Base-by-base conservation (phyloP, 2,888 invertebrate species). In the Embidobia sp. region DNA sequence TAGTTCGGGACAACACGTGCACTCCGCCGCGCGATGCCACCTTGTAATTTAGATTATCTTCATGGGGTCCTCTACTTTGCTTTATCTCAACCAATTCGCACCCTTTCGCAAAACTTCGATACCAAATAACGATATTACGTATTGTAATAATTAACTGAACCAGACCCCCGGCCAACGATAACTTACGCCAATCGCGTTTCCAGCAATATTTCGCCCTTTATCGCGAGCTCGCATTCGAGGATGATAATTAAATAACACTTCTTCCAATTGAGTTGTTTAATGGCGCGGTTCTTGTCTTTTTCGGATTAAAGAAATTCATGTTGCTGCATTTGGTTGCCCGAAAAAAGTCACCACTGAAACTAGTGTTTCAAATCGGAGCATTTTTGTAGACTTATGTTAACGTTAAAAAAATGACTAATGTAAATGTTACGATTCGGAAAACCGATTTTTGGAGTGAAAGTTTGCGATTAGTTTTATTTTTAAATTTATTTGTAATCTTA, bases 41-140 rank as follows among this genome's bases (percentile, higher is more conserved):
- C 79, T 75, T 73, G 77, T 73, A 77, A 79, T 79, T 77, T 77
- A 79, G 79, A 75, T 79, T 79, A 79, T 77, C 79, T 77, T 33
- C 66, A 40, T 22, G 64, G 55, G 70, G 53, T 49, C 67, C 72
- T 64, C 59, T 18, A 31, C 70, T 59, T 70, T 42, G 70, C 42
- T 57, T 61, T 74, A 78, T 79, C 67, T 61, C 59, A 27, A 42
- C 69, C 77, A 64, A 63, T 77, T 77, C 74, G 75, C 77, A 72
- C 75, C 74, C 75, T 77, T 67, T 73, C 73, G 42, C 59, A 40
- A 46, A 49, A 40, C 66, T 33, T 44, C 29, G 63, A 73, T 77
- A 10, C 31, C n/a, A 19, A 29, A 18, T 11, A 16, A n/a, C 49
- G 77, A 77, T 77, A 73, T 73, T 57, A 69, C 67, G 37, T 40